phyloP scores from a whole-genome alignment of 2,113 vertebrate genomes.

The Lepisosteus oculatus region DNA sequence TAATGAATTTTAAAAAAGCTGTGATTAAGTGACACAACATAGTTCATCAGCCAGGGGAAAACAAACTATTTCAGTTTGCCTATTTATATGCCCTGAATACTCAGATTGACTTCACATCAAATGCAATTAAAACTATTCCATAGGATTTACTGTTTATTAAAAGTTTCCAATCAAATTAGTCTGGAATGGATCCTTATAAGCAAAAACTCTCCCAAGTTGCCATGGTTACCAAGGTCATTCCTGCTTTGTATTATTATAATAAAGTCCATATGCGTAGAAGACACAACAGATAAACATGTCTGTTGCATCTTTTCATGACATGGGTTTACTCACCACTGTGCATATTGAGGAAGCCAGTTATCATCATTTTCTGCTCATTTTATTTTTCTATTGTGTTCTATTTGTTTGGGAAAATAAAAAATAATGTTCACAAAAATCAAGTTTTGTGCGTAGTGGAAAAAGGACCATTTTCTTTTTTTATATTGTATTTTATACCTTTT shows the following conservation, averaged over 20 bases:
- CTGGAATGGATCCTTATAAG: conserved; percentile 24
- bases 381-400: too few relatives aligned
- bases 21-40: conserved; percentile 37
- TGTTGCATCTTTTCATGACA: too few relatives aligned
- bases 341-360: too few relatives aligned
- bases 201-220: conserved; percentile 22
- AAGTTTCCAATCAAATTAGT: conserved; percentile 34
- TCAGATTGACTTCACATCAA: conserved; percentile 41
- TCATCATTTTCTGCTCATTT: too few relatives aligned
- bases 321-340: too few relatives aligned
- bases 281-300: too few relatives aligned
- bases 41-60: conserved; percentile 47
- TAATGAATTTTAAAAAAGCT: conserved; percentile 63
- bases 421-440: too few relatives aligned
- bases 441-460: too few relatives aligned
- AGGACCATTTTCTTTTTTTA: too few relatives aligned
- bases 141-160: conserved; percentile 23
- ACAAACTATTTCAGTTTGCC: conserved; percentile 55
- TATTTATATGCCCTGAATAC: conserved; percentile 53
- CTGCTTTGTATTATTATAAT: not conserved
- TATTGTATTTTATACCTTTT: too few relatives aligned
- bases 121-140: conserved; percentile 23
- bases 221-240: conserved; percentile 23
- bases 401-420: too few relatives aligned
- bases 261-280: too few relatives aligned